A percentile compares a stretch with the other conserved stretches of the same genome.
These are phyloP conservation scores for Corvus cornix DNA, from an alignment of 2,113 vertebrate genomes.

Conservation along the genomic window DNA sequence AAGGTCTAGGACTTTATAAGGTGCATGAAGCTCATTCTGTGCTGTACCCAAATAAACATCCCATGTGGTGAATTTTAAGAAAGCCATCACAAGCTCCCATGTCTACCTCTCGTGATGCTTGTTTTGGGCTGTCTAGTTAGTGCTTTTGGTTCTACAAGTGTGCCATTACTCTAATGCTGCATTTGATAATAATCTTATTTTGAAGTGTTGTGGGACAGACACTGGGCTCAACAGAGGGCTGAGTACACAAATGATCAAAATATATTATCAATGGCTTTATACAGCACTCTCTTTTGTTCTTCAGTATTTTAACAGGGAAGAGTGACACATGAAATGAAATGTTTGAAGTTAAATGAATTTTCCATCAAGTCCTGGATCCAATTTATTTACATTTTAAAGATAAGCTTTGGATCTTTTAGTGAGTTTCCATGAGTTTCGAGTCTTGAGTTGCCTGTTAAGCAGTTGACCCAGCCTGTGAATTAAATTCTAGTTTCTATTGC, in stretches of 20 bases:
- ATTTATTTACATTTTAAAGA: not conserved
- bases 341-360: not conserved
- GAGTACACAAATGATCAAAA: not conserved
- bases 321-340: not conserved
- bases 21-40: not conserved
- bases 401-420: not conserved
- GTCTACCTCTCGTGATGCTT: not conserved
- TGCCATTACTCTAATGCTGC: not conserved
- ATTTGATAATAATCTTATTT: not conserved
- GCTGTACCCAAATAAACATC: not conserved
- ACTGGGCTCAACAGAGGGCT: not conserved
- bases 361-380: not conserved
- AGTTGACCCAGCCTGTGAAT: not conserved
- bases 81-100: not conserved
- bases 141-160: not conserved
- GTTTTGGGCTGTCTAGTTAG: not conserved
- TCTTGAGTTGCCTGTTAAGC: not conserved
- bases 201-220: not conserved
- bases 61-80: not conserved
- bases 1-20: not conserved
- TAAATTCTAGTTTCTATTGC: not conserved
- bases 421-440: not conserved
- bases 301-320: not conserved
- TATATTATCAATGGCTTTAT: not conserved
- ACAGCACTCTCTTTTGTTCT: not conserved